Percentiles rank a stretch among this genome's conserved stretches.
Conservation (phyloP, 2,113 vertebrate species). For the Hydropotes inermis region DNA sequence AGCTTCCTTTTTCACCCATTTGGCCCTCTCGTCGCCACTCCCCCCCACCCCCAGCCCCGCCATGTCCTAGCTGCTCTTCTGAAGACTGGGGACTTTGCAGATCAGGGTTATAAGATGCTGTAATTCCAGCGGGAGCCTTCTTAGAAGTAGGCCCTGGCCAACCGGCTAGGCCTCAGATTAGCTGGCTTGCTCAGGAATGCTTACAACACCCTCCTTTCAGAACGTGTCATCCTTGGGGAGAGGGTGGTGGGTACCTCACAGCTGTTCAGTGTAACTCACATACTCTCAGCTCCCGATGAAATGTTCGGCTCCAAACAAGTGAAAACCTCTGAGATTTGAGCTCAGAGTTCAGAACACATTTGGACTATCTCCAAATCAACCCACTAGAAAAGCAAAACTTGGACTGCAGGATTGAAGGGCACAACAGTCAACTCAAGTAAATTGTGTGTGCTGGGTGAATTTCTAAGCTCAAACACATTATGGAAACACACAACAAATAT, state of each 20-base stretch:
- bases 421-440: not conserved
- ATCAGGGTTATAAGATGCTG: slow-evolving; percentile 68
- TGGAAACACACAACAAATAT: not conserved
- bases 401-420: not conserved
- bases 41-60: not conserved
- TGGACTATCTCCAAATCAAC: slow-evolving; percentile 67
- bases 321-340: slow-evolving; percentile 71
- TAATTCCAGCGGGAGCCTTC: slow-evolving; percentile 75
- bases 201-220: slow-evolving; percentile 79
- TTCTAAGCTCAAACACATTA: not conserved
- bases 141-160: slow-evolving; percentile 74
- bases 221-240: slow-evolving; percentile 81
- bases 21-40: slow-evolving; percentile 50
- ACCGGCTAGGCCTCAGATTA: slow-evolving; percentile 77
- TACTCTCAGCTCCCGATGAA: slow-evolving; percentile 74
- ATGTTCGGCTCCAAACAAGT: slow-evolving; percentile 70
- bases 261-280: slow-evolving; percentile 82
- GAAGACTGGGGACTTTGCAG: slow-evolving; percentile 73
- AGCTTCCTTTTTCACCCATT: slow-evolving; percentile 74
- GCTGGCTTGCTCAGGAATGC: slow-evolving; percentile 81
- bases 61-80: slow-evolving; percentile 44
- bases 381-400: slow-evolving; percentile 59
- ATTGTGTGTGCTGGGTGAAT: not conserved
- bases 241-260: slow-evolving; percentile 83
- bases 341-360: slow-evolving; percentile 62